Evolutionary conservation across 2,797 vertebrate genomes (phyloP).

Genomic region (Triplophysa bombifrons): DNA sequence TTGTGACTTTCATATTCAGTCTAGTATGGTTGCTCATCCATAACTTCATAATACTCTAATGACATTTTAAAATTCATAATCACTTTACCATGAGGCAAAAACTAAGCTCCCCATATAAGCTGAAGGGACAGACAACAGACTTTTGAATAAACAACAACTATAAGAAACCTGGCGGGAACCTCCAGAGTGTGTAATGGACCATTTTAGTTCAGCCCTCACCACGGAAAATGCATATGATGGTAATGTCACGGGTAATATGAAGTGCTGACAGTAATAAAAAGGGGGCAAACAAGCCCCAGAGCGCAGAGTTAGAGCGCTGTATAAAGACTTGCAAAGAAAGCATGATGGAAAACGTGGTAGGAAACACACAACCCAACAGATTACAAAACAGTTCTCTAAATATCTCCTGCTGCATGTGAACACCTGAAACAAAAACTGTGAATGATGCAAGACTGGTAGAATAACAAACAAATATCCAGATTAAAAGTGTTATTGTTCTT

Average conservation of each 20-base stretch:
- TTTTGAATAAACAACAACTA: constrained; percentile 24
- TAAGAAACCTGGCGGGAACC: constrained; percentile 15
- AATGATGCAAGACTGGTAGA: background rate
- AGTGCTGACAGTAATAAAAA: constrained; percentile 74
- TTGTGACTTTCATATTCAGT: constrained; percentile 2
- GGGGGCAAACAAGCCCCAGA: constrained; percentile 72
- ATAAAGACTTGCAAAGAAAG: constrained; percentile 61
- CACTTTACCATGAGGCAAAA: background rate
- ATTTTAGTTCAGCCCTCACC: constrained; percentile 60
- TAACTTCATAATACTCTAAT: constrained; percentile 12
- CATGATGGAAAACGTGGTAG: constrained; percentile 71
- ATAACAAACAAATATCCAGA: background rate
- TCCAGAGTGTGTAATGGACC: constrained; percentile 60
- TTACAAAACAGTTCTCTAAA: constrained; percentile 67
- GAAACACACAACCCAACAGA: constrained; percentile 71
- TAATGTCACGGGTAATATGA: constrained; percentile 72
- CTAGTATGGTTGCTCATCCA: constrained; percentile 2
- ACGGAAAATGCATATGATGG: constrained; percentile 73
- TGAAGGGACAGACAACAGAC: constrained; percentile 2
- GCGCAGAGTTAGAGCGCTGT: constrained; percentile 68
- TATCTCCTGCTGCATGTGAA: constrained; percentile 70
- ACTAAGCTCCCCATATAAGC: constrained; percentile 21
- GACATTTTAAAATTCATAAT: constrained; percentile 21
- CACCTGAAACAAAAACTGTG: constrained; percentile 14
- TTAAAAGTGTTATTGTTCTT: background rate